These are phyloP conservation scores for Python bivittatus DNA, from an alignment of 2,113 vertebrate species.

Conservation along the genomic window DNA sequence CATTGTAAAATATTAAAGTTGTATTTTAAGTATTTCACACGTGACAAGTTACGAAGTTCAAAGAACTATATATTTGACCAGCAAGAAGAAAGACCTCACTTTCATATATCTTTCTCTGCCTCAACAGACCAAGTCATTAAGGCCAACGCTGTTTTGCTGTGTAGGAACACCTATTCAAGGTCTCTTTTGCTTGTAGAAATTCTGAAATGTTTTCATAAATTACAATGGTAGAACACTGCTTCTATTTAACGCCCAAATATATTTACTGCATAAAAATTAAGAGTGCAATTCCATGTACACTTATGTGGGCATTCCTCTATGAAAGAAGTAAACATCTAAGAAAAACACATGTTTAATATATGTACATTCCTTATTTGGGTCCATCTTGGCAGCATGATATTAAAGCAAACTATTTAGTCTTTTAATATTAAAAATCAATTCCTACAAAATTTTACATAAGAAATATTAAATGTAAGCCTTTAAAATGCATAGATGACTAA, in stretches of 20 bases:
- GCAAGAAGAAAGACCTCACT: neutral
- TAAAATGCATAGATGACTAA: slow-evolving; percentile 17
- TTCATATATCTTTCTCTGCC: neutral
- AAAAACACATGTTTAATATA: neutral
- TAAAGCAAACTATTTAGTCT: neutral
- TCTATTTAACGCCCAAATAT: neutral
- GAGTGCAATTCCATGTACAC: neutral
- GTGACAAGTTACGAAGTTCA: neutral
- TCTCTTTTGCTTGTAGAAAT: neutral
- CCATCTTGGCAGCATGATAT: neutral
- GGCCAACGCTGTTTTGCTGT: neutral
- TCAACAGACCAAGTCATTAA: too few species aligned
- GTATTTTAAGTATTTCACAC: neutral
- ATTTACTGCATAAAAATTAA: neutral
- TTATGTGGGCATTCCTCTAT: neutral
- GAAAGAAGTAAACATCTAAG: neutral
- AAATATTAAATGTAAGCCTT: slow-evolving; percentile 4
- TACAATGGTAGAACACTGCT: neutral
- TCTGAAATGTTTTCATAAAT: neutral
- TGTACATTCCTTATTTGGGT: neutral
- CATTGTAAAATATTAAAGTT: neutral
- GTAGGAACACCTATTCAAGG: neutral
- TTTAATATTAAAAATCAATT: neutral
- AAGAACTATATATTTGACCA: neutral
- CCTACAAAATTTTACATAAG: slow-evolving; percentile 1